Percentiles rank a stretch among this genome's conserved stretches.
phyloP scores from a whole-genome alignment of 2,888 invertebrate genomes.

The Apomyelois bistriatella region DNA sequence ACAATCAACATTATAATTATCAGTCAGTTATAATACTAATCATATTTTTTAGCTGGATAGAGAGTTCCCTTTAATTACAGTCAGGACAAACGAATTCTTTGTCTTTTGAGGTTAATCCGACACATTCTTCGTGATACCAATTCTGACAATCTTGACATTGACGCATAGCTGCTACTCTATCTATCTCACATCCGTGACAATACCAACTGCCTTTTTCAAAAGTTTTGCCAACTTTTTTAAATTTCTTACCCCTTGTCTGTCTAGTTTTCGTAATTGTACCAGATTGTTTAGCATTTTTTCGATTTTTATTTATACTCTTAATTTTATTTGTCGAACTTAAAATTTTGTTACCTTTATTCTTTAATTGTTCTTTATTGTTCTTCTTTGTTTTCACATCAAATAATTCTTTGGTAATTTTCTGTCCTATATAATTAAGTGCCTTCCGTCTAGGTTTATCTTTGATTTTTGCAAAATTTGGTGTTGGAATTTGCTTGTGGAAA shows the following conservation, averaged over 20 bases:
- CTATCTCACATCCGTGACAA: not conserved
- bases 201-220: no score
- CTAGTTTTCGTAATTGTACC: no score
- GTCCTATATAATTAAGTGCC: not conserved
- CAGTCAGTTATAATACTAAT: not conserved
- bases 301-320: no score
- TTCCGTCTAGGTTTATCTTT: not conserved
- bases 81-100: constrained; percentile 2
- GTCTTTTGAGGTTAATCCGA: no score
- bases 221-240: no score
- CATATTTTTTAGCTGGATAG: not conserved
- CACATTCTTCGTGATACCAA: not conserved
- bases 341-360: not conserved
- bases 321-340: no score
- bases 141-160: constrained; percentile 1
- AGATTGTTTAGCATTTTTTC: no score
- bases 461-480: not conserved
- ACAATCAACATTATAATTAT: no score
- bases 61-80: not conserved
- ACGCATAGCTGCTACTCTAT: not conserved
- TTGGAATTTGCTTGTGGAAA: not conserved
- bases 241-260: no score
- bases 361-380: not conserved
- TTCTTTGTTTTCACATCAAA: not conserved
- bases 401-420: no score